Conservation (phyloP, 2,113 vertebrate genomes). For the Columbina picui region DNA sequence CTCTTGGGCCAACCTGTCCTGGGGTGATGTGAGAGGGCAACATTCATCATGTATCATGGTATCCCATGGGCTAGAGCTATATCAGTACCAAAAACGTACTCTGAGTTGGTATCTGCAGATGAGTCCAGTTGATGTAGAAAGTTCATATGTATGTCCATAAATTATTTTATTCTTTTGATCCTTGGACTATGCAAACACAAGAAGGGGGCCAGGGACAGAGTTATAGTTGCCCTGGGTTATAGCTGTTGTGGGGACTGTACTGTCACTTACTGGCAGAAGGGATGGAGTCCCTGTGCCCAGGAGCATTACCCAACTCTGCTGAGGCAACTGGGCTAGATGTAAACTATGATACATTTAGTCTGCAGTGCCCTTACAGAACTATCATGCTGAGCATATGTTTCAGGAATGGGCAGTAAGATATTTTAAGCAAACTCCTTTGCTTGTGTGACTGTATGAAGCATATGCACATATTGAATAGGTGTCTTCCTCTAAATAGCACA, state of each 20-base stretch:
- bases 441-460: background rate
- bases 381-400: background rate
- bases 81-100: background rate
- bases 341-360: background rate
- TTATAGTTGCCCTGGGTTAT: background rate
- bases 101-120: background rate
- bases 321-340: background rate
- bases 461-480: background rate
- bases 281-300: background rate
- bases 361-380: background rate
- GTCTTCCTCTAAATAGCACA: background rate
- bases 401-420: background rate
- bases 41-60: background rate
- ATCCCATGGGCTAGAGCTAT: background rate
- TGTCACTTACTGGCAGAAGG: background rate
- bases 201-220: background rate
- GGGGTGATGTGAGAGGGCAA: fast-evolving
- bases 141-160: background rate
- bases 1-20: background rate
- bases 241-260: background rate
- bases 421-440: background rate
- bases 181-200: background rate
- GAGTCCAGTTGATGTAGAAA: background rate
- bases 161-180: background rate
- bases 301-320: background rate